These are phyloP conservation scores for Phortica variegata DNA, from an alignment of 1,140 invertebrate species.

Conservation along the genomic window DNA sequence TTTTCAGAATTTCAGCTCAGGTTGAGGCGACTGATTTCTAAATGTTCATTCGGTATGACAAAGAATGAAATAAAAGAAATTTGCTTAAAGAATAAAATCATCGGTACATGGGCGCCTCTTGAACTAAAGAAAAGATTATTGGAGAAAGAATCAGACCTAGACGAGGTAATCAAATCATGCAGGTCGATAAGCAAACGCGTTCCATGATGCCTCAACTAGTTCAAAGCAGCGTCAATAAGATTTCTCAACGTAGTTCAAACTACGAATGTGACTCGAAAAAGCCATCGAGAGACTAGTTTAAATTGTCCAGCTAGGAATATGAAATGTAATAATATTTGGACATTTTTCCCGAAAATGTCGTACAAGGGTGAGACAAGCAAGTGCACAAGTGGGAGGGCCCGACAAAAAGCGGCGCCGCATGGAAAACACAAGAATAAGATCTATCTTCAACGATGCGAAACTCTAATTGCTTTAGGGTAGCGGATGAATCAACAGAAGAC, in stretches of 20 bases:
- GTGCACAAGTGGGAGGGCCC: no score
- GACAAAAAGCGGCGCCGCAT: conserved; percentile 1
- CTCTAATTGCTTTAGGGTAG: conserved; percentile 13
- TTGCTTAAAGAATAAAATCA: conserved; percentile 17
- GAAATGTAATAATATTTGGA: conserved; percentile 12
- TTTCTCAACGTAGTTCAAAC: conserved; percentile 2
- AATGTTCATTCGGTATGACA: conserved; percentile 12
- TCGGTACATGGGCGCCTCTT: conserved; percentile 3
- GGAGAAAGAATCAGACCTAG: conserved; percentile 1
- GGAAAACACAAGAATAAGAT: conserved; percentile 4
- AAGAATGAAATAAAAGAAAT: conserved; percentile 17
- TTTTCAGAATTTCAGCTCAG: conserved; percentile 10
- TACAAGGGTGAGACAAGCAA: conserved; percentile 9
- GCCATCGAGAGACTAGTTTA: conserved; percentile 10
- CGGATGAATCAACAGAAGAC: conserved; percentile 11
- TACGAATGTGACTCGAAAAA: conserved; percentile 11
- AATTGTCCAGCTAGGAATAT: conserved; percentile 9
- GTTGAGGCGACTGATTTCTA: conserved; percentile 10
- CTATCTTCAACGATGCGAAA: neutral
- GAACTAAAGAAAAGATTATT: conserved; percentile 15
- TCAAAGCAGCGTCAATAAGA: conserved; percentile 9
- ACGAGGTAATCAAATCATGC: conserved; percentile 8
- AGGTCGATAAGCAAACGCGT: conserved; percentile 18
- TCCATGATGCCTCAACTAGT: conserved; percentile 1
- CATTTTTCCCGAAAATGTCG: conserved; percentile 17